Base-by-base conservation (phyloP, 2,113 vertebrate species). In the Deroptyus accipitrinus region DNA sequence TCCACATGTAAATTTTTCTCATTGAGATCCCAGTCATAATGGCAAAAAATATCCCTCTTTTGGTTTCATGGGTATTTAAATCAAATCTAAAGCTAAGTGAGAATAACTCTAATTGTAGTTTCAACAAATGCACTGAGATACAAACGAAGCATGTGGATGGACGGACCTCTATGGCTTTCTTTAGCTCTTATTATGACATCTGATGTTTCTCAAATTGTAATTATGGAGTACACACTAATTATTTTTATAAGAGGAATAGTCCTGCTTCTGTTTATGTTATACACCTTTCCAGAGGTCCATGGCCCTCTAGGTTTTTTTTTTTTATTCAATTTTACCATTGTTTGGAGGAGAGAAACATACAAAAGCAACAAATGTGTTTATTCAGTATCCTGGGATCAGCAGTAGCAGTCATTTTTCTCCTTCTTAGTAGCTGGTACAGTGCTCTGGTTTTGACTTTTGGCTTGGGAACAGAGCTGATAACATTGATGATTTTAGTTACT, bases 251-350 rank as follows among this genome's bases (percentile, higher is more conserved):
- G 5, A 81, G 15, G 22, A 70, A 59, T 44, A 49, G 59, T 44
- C 7, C 81, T 81, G 5, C 8, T 48, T 62, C 13, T 67, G 41
- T 62, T 79, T 66, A 6, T 64, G 13, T 27, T 73, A 24, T 30
- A 54, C 5, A 64, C 7, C 11, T 66, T 77, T 66, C 24, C 28
- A 69, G 48, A 57, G 23, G 76, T 51, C 18, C 4, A 8, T 48
- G 6, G 6, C 10, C 17, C 1, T 0, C 0, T 31, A 3, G 1
- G 1, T 0, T 0, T 35, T 42, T 92, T 1, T 92, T 79, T 39
- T 3, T 22, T 12, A 11, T 90, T 54, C 0, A 37, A 37, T 83
- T 86, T 91, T 74, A 6, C 6, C 4, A 77, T 35, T 92, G 9
- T 52, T 73, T 12, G 44, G 35, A 77, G 66, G 57, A 88, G 8